Conservation (phyloP, 2,113 vertebrate genomes). For the Hyaena hyaena region DNA sequence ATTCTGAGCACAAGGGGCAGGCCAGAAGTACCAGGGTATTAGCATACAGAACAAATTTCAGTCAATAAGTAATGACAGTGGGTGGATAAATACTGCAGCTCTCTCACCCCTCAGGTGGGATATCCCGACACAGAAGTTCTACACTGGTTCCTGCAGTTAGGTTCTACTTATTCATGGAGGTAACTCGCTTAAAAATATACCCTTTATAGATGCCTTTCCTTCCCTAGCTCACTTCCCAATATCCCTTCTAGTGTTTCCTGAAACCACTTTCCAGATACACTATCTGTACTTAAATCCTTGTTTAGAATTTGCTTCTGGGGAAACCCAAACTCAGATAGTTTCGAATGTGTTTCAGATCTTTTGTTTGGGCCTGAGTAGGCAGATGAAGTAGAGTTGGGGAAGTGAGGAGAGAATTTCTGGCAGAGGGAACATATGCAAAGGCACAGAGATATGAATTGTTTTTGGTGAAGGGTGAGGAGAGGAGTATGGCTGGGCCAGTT, state of each 20-base stretch:
- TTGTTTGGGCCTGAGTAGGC: neutral
- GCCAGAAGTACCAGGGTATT: neutral
- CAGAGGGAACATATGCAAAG: neutral
- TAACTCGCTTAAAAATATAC: neutral
- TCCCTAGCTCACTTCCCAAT: neutral
- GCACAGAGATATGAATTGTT: neutral
- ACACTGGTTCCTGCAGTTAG: neutral
- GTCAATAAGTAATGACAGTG: neutral
- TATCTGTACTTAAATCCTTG: neutral
- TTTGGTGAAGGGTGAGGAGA: neutral
- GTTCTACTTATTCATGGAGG: neutral
- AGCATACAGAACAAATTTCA: neutral
- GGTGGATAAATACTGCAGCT: neutral
- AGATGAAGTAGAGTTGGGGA: neutral
- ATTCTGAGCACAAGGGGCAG: neutral
- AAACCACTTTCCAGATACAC: neutral
- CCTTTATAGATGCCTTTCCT: neutral
- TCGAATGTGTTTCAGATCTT: neutral
- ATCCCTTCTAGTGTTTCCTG: neutral
- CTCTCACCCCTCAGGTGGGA: neutral
- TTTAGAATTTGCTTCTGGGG: constrained; percentile 13
- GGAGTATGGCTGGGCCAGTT: neutral
- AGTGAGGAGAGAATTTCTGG: neutral
- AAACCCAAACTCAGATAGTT: neutral
- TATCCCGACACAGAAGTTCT: neutral